Evolutionary conservation across 2,888 invertebrate species (phyloP), one percentile per base, ranked within the genome.

Genomic region (Apotomis betuletana): DNA sequence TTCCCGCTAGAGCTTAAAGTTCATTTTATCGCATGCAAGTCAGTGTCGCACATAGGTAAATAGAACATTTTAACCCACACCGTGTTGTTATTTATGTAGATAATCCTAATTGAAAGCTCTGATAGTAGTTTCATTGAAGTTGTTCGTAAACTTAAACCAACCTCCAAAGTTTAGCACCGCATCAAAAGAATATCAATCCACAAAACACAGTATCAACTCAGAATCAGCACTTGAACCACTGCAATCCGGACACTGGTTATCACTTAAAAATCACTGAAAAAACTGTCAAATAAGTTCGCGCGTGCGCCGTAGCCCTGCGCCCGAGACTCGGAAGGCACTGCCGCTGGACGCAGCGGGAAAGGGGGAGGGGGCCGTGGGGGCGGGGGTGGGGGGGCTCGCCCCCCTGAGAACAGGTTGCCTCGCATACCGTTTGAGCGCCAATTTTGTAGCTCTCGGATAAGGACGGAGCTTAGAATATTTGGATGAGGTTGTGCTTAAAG

Each of bases 391-490:
- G 81, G 80, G 81, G 78, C 80, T 75, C 77, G 79, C 81, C 82
- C 85, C 85, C 78, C 83, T 76, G 75, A 75, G 83, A 92, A 92
- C 92, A 92, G 92, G 92, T 91, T 92, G 89, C 82, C 79, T 85
- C 87, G 87, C 90, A 91, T 90, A 88, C 89, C 86, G 84, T 87
- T 86, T 85, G 88, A 87, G 85, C 89, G 90, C 89, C 92, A 90
- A 91, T 91, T 91, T 89, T 85, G 88, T 85, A 84, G 86, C 84
- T 86, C 85, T 65, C 65, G 83, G 73, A 69, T 80, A 81, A 84
- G 83, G 83, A 83, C 83, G 83, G 70, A 83, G 84, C 83, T 83
- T 83, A 83, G 80, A 79, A 80, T 81, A 80, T 81, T 68, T 44
- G 68, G 67, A 72, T 69, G 38, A 59, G 67, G 63, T 36, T 59